Evolutionary conservation across 2,113 vertebrate species (phyloP).

Genomic region (Phrynocephalus versicolor): DNA sequence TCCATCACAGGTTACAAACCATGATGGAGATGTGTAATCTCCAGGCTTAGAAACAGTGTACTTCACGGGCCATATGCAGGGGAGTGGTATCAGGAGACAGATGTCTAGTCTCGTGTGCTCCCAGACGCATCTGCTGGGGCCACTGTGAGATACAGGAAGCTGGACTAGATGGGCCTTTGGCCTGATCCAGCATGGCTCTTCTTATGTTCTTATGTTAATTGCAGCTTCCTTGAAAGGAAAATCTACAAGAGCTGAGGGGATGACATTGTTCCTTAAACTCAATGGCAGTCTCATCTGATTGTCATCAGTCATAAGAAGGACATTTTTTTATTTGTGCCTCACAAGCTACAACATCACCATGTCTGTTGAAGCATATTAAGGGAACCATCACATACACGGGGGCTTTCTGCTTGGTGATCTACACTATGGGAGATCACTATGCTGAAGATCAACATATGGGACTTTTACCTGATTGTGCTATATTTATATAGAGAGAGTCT

Average conservation of each 20-base stretch:
- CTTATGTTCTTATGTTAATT: too few species aligned
- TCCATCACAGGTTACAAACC: too few species aligned
- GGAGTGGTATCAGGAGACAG: too few species aligned
- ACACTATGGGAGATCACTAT: too few species aligned
- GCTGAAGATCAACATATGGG: neutral
- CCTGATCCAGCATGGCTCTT: too few species aligned
- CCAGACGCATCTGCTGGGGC: too few species aligned
- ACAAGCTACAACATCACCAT: neutral
- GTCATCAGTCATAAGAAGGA: neutral
- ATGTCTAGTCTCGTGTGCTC: too few species aligned
- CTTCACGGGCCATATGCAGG: too few species aligned
- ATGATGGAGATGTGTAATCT: too few species aligned
- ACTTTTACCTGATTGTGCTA: neutral
- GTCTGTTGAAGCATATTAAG: neutral
- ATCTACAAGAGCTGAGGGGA: neutral
- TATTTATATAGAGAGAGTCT: neutral
- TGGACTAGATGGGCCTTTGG: too few species aligned
- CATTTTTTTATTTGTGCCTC: neutral
- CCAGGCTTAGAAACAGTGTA: too few species aligned
- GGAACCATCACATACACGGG: neutral
- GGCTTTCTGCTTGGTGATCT: neutral
- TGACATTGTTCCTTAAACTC: neutral
- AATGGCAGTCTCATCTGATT: constrained; percentile 10
- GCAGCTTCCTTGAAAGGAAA: neutral
- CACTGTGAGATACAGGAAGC: too few species aligned